These are phyloP conservation scores for Anoplophora glabripennis DNA, from an alignment of 1,140 invertebrate species.

Conservation along the genomic window DNA sequence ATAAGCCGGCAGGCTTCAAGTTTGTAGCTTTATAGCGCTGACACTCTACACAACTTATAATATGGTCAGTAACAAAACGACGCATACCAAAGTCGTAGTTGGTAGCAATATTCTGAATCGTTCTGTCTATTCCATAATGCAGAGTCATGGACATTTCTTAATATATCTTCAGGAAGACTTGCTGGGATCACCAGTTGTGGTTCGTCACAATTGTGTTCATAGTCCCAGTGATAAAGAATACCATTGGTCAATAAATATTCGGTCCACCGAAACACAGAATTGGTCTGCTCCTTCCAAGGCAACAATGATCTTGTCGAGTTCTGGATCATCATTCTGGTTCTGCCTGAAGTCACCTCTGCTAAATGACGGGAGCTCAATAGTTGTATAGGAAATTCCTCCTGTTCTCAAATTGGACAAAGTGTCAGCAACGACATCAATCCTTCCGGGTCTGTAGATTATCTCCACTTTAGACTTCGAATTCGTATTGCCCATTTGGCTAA, in stretches of 20 bases:
- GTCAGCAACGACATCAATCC: slow-evolving; percentile 18
- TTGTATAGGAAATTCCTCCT: slow-evolving; percentile 7
- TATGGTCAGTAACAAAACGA: slow-evolving; percentile 30
- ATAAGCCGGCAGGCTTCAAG: slow-evolving; percentile 24
- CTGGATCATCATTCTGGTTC: no score
- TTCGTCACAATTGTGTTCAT: slow-evolving; percentile 32
- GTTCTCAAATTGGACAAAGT: slow-evolving; percentile 10
- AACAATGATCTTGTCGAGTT: no score
- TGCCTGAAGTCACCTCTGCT: no score
- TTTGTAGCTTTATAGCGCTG: no score
- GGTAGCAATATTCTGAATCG: slow-evolving; percentile 24
- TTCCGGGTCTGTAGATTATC: slow-evolving; percentile 21
- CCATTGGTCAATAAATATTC: slow-evolving; percentile 37
- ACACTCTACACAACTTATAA: slow-evolving; percentile 22
- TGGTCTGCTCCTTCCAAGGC: no score
- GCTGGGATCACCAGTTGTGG: slow-evolving; percentile 33
- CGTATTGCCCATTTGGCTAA: no score
- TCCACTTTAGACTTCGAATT: slow-evolving; percentile 15
- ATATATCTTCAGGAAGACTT: not conserved
- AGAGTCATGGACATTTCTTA: no score
- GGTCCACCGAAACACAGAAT: slow-evolving; percentile 26
- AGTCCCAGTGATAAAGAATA: slow-evolving; percentile 36
- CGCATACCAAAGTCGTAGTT: slow-evolving; percentile 42
- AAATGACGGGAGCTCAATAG: no score
- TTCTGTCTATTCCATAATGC: slow-evolving; percentile 38